Percentiles rank a stretch among this genome's conserved stretches.
phyloP scores from a whole-genome alignment of 2,888 invertebrate genomes.

The Cylloceria caligata region DNA sequence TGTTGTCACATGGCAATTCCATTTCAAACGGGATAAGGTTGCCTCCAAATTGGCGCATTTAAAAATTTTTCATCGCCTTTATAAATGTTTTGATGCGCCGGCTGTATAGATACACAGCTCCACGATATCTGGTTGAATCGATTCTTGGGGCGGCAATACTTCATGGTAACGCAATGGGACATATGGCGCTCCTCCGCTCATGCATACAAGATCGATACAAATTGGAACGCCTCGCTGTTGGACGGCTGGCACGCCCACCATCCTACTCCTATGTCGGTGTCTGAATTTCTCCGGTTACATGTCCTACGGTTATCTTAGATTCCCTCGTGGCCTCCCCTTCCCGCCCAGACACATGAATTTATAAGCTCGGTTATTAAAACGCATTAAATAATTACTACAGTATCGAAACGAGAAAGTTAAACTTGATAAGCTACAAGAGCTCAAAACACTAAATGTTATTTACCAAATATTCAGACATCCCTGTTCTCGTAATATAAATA shows the following conservation, averaged over 20 bases:
- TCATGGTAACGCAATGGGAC: conserved; percentile 63
- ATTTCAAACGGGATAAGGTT: background rate
- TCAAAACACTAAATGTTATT: too few relatives aligned
- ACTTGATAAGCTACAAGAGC: too few relatives aligned
- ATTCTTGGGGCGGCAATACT: conserved; percentile 41
- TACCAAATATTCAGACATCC: background rate
- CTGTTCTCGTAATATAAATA: background rate
- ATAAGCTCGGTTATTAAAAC: conserved; percentile 60
- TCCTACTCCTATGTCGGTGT: conserved; percentile 48
- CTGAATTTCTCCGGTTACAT: conserved; percentile 71
- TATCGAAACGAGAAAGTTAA: background rate
- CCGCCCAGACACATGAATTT: conserved; percentile 59
- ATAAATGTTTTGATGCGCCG: conserved; percentile 19
- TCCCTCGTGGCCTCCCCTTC: conserved; percentile 21
- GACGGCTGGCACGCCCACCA: conserved; percentile 29
- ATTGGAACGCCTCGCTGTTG: conserved; percentile 59
- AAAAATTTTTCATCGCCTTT: background rate
- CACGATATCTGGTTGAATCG: conserved; percentile 31
- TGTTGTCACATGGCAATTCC: background rate
- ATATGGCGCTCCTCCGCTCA: conserved; percentile 71
- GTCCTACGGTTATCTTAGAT: conserved; percentile 39
- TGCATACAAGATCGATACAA: conserved; percentile 73
- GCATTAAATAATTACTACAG: conserved; percentile 53
- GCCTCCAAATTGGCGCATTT: background rate
- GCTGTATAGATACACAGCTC: background rate